Conservation (phyloP, 2,797 vertebrate genomes). For the Hephaestus fuliginosus region DNA sequence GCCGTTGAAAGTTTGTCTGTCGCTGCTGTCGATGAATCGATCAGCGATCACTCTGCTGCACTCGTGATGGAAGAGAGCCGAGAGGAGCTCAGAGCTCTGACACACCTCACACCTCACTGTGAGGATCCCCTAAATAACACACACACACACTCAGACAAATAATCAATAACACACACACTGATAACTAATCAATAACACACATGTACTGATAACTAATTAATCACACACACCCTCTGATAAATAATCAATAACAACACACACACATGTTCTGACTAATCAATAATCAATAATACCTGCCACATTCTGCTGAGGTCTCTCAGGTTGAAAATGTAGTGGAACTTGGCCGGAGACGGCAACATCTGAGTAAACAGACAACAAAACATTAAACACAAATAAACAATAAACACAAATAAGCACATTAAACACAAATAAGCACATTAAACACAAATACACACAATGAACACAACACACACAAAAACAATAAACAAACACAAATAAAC, state of each 20-base stretch:
- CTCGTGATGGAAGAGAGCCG: constrained; percentile 88
- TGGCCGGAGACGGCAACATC: constrained; percentile 91
- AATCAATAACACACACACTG: constrained; percentile 17
- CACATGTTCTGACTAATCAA: too few species aligned
- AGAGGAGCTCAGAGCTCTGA: constrained; percentile 77
- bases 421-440: too few species aligned
- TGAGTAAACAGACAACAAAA: constrained; percentile 48
- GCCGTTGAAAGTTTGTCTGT: constrained; percentile 83
- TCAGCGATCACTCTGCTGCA: constrained; percentile 89
- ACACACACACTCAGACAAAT: neutral
- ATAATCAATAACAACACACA: neutral
- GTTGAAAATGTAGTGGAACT: constrained; percentile 92
- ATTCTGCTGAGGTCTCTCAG: constrained; percentile 90
- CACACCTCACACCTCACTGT: constrained; percentile 85
- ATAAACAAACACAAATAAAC: neutral
- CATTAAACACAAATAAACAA: too few species aligned
- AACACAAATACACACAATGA: too few species aligned
- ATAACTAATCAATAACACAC: neutral
- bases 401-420: too few species aligned
- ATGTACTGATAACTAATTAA: neutral
- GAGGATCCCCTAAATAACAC: constrained; percentile 82
- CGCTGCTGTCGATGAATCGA: constrained; percentile 84
- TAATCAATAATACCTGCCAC: constrained; percentile 82
- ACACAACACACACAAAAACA: too few species aligned
- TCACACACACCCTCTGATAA: neutral